A percentile compares a stretch with the other conserved stretches of the same genome.
Evolutionary conservation across 2,113 vertebrate genomes (phyloP).

Genomic region (Ramphastos sulfuratus): DNA sequence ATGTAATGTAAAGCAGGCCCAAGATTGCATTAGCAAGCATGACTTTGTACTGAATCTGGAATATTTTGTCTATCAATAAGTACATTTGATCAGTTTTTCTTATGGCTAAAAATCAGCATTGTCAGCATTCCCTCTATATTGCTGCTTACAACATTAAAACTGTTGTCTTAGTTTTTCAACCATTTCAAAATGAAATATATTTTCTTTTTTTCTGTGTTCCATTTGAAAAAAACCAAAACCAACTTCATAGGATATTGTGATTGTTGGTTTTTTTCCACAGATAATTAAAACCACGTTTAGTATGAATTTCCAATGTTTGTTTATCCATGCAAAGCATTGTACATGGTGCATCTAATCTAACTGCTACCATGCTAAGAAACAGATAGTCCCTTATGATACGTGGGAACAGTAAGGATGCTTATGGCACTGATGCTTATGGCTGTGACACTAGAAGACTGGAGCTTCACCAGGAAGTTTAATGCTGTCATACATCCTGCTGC

Average conservation of each 20-base stretch:
- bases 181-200: not conserved
- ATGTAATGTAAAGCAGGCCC: not conserved
- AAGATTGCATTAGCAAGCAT: not conserved
- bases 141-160: not conserved
- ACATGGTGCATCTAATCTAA: not conserved
- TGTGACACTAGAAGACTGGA: conserved; percentile 5
- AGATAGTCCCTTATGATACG: not conserved
- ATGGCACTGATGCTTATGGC: not conserved
- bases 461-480: conserved; percentile 29
- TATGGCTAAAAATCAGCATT: not conserved
- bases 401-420: not conserved
- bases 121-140: not conserved
- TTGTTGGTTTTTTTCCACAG: not conserved
- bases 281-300: not conserved
- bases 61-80: not conserved
- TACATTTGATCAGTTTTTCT: not conserved
- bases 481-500: conserved; percentile 38
- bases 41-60: not conserved
- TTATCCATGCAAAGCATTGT: not conserved
- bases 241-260: not conserved
- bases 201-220: not conserved
- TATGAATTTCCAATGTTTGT: not conserved
- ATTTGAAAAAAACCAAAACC: not conserved
- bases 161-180: not conserved
- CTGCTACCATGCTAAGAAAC: not conserved